phyloP scores from a whole-genome alignment of 2,797 vertebrate genomes.

The Rhyacichthys aspro region DNA sequence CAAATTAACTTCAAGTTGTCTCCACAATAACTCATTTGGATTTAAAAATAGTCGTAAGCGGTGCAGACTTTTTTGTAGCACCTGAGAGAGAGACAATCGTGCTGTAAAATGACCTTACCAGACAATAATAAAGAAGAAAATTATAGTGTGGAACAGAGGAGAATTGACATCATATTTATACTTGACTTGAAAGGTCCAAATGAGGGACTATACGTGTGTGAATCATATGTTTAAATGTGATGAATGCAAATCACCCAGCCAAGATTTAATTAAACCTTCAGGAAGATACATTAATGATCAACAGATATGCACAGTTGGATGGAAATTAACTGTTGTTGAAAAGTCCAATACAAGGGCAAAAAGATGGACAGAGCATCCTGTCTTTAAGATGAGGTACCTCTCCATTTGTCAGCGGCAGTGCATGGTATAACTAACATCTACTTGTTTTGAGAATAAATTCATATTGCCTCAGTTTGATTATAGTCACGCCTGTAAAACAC shows the following conservation, averaged over 20 bases:
- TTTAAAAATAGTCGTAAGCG: not conserved
- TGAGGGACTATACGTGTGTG: not conserved
- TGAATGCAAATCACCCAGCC: slow-evolving; percentile 2
- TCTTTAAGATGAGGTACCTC: too few relatives aligned
- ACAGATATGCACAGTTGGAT: slow-evolving; percentile 1
- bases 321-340: slow-evolving; percentile 1
- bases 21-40: too few relatives aligned
- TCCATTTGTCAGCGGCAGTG: not conserved
- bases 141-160: not conserved
- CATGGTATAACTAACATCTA: not conserved
- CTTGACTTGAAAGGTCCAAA: not conserved
- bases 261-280: slow-evolving; percentile 9
- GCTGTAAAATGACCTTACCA: slow-evolving; percentile 15
- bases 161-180: slow-evolving; percentile 1
- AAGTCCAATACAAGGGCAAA: not conserved
- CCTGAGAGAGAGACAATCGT: slow-evolving; percentile 2
- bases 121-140: slow-evolving; percentile 3
- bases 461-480: not conserved
- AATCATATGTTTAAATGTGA: slow-evolving; percentile 6
- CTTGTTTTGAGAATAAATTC: not conserved
- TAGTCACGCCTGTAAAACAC: too few relatives aligned
- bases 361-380: not conserved
- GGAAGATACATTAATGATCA: slow-evolving; percentile 3
- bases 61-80: slow-evolving; percentile 1
- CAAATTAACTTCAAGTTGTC: too few relatives aligned